These are phyloP conservation scores for Vandiemenella viatica DNA, from an alignment of 2,888 invertebrate species.

Conservation along the genomic window DNA sequence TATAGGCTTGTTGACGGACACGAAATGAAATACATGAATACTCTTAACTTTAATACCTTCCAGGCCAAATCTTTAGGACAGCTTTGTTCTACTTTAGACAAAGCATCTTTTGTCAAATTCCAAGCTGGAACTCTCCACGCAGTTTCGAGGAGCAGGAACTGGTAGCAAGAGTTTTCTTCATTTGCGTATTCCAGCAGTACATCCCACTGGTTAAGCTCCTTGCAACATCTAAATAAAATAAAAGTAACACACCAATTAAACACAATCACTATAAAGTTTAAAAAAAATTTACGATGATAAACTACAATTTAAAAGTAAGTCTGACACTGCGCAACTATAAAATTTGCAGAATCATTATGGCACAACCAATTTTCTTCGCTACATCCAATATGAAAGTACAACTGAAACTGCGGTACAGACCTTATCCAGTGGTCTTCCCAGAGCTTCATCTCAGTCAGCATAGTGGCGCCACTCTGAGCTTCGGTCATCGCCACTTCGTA, in stretches of 20 bases:
- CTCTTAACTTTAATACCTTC: too few relatives aligned
- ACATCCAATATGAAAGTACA: too few relatives aligned
- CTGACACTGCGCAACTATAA: too few relatives aligned
- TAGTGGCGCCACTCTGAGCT: conserved; percentile 49
- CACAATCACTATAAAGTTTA: too few relatives aligned
- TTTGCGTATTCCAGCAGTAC: conserved; percentile 76
- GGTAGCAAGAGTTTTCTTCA: conserved; percentile 63
- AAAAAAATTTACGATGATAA: too few relatives aligned
- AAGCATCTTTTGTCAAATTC: conserved; percentile 84
- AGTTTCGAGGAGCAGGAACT: conserved; percentile 78
- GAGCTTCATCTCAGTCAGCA: conserved; percentile 47
- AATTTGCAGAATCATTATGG: too few relatives aligned
- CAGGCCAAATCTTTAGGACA: conserved; percentile 74
- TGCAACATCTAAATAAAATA: conserved; percentile 73
- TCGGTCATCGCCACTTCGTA: conserved; percentile 78
- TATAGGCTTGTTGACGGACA: too few relatives aligned
- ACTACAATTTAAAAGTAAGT: too few relatives aligned
- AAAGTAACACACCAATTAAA: too few relatives aligned
- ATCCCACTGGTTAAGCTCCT: conserved; percentile 96
- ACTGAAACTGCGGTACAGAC: too few relatives aligned
- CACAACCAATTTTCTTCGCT: too few relatives aligned
- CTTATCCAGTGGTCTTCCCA: conserved; percentile 75
- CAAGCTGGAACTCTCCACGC: conserved; percentile 93
- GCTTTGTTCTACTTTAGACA: conserved; percentile 79
- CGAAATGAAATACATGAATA: too few relatives aligned